Evolutionary conservation across 2,888 invertebrate species (phyloP), one percentile per base, ranked within the genome.

Genomic region (Megamerina dolium): DNA sequence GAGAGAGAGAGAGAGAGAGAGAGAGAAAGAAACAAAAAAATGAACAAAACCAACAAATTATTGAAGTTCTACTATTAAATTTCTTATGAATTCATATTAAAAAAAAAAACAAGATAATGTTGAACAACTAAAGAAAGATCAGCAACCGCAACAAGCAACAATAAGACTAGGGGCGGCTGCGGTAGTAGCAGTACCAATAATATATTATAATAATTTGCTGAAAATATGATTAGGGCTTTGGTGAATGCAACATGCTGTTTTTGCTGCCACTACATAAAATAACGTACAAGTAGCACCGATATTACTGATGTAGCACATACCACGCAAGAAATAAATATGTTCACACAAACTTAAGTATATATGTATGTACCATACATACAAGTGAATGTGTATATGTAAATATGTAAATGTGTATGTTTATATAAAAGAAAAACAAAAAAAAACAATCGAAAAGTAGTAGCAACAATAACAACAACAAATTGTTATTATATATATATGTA

Each of bases 121-220:
- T 34, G 23, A 45, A 30, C 23, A 35, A 37, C 37, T 35, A 20
- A 32, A 27, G 35, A 8, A 30, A 16, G 9, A 30, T 14, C 29
- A 38, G 16, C 33, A 42, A 34, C 36, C 44, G 8, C 23, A 44
- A 20, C 21, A 31, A 30, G 5, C 35, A 41, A 20, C 31, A 42
- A 42, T 17, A 37, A 41, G 20, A 37, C 36, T 38, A 40, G 18
- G 35, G 42, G 44, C 45, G 41, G 37, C 33, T 37, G 30, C 23
- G 21, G 32, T 41, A 48, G 16, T 23, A 36, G 29, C 34, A 53
- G 55, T 55, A 64, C 61, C 65, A 66, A 66, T 65, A 66, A 63
- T 64, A 64, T 63, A 64, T 64, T 66, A 64, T 65, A 66, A 65
- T 64, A 65, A 64, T 65, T 66, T 66, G 60, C 59, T 64, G 59